Percentiles rank a stretch among this genome's conserved stretches.
These are phyloP conservation scores for Rhabdomys dilectus DNA, from an alignment of 2,113 vertebrate species.

Conservation along the genomic window DNA sequence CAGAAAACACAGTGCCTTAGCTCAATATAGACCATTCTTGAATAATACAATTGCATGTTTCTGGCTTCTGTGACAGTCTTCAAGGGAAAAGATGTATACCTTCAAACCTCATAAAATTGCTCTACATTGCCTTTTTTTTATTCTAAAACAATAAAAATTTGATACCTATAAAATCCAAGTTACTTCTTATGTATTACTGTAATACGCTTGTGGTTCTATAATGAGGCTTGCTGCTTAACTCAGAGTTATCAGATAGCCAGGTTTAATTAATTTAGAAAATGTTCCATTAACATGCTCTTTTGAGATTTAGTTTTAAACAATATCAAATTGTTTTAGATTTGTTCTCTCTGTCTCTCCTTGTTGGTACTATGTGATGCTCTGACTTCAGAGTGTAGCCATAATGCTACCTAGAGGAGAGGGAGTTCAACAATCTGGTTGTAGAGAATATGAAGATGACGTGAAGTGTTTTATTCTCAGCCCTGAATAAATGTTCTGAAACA, in stretches of 20 bases:
- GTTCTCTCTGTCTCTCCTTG: not conserved
- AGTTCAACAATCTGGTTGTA: not conserved
- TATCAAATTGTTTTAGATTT: not conserved
- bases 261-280: slow-evolving; percentile 9
- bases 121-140: not conserved
- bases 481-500: not conserved
- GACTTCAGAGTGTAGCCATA: not conserved
- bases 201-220: not conserved
- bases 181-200: not conserved
- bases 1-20: not conserved
- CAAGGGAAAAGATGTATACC: not conserved
- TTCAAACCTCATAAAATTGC: not conserved
- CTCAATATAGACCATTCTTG: not conserved
- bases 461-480: not conserved
- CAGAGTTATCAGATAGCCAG: not conserved
- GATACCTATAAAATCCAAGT: not conserved
- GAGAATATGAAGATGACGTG: not conserved
- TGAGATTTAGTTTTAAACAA: not conserved
- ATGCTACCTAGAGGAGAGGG: not conserved
- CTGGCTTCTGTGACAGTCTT: not conserved
- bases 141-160: not conserved
- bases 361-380: not conserved
- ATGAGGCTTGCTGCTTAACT: not conserved
- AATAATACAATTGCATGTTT: not conserved
- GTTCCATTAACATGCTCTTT: not conserved